phyloP scores from a whole-genome alignment of 1,140 invertebrate genomes.

The Tetramorium alpestre region DNA sequence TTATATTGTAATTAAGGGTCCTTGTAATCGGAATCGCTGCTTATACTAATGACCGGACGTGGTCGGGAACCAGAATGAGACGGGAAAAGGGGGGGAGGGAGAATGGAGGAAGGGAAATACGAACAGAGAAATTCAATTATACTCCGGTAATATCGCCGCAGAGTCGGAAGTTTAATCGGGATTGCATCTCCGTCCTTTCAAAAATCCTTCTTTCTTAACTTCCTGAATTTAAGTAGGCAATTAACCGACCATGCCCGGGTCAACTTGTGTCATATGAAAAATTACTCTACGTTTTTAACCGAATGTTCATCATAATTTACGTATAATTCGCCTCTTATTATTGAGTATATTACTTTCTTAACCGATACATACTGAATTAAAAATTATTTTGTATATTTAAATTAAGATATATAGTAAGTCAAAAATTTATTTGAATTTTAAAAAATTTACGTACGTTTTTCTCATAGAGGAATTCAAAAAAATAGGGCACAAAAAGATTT shows the following conservation, averaged over 20 bases:
- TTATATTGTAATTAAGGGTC: slow-evolving; percentile 67
- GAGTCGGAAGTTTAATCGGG: slow-evolving; percentile 64
- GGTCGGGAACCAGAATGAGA: slow-evolving; percentile 16
- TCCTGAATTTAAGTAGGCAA: slow-evolving; percentile 61
- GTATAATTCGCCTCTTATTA: neutral
- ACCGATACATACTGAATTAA: neutral
- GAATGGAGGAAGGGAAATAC: slow-evolving; percentile 17
- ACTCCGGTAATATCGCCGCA: slow-evolving; percentile 53
- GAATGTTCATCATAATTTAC: neutral
- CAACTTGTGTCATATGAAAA: neutral
- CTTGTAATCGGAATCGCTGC: slow-evolving; percentile 70
- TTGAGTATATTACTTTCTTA: neutral
- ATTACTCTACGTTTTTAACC: slow-evolving; percentile 32
- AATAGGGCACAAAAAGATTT: neutral
- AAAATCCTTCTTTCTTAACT: slow-evolving; percentile 48
- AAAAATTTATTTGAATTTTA: neutral
- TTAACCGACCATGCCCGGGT: slow-evolving; percentile 46
- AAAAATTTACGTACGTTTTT: neutral
- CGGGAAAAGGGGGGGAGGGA: neutral
- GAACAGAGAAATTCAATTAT: slow-evolving; percentile 56
- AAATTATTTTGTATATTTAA: neutral
- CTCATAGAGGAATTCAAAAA: neutral
- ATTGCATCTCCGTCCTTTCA: slow-evolving; percentile 58
- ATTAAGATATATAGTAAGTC: neutral
- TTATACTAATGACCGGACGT: slow-evolving; percentile 67